phyloP scores from a whole-genome alignment of 2,888 invertebrate genomes.

The Aplocera efformata region DNA sequence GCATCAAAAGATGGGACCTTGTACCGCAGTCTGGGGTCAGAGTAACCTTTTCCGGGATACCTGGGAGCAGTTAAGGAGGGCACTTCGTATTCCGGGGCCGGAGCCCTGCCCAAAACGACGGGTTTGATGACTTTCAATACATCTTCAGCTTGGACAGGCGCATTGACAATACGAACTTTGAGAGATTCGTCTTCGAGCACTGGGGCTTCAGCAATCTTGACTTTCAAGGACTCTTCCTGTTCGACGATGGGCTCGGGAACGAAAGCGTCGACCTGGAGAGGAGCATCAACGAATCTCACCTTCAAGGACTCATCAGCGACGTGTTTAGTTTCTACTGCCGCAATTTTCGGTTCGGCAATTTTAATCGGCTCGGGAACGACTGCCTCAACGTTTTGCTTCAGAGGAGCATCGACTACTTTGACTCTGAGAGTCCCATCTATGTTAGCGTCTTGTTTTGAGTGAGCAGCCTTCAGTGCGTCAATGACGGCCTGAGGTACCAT shows the following conservation, averaged over 20 bases:
- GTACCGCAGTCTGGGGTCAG: too few species aligned
- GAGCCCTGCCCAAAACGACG: background rate
- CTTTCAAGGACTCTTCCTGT: background rate
- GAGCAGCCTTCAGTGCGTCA: background rate
- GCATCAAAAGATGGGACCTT: constrained; percentile 4
- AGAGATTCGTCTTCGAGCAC: background rate
- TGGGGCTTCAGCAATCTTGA: constrained; percentile 6
- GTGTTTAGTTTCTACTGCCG: background rate
- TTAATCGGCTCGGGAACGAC: too few species aligned
- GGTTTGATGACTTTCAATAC: constrained; percentile 5
- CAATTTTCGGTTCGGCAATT: background rate
- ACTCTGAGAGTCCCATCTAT: constrained; percentile 1
- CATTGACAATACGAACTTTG: too few species aligned
- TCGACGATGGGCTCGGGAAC: background rate
- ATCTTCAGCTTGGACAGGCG: background rate
- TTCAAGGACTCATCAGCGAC: constrained; percentile 4
- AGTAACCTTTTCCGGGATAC: too few species aligned
- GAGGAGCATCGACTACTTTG: constrained; percentile 1
- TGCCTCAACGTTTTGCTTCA: background rate
- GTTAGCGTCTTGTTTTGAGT: background rate
- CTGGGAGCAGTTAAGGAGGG: too few species aligned
- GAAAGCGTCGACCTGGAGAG: constrained; percentile 1
- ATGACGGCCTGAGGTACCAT: constrained; percentile 6
- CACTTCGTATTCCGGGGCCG: background rate
- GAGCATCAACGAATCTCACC: constrained; percentile 10